phyloP scores from a whole-genome alignment of 2,888 invertebrate species.

The Epirrhoe tristata region DNA sequence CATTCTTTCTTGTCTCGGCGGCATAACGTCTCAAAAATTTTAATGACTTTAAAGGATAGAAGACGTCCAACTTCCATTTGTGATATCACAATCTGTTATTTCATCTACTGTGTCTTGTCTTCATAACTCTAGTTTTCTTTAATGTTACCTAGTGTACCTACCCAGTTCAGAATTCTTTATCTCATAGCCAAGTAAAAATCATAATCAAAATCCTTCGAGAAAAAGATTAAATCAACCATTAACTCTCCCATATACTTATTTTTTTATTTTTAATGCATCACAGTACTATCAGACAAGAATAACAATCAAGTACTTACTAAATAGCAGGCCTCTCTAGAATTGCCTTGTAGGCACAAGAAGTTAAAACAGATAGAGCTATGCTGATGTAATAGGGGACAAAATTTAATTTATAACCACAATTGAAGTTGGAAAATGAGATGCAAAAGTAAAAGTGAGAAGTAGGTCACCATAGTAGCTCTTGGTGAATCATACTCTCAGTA shows the following conservation, averaged over 20 bases:
- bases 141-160: background rate
- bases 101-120: slow-evolving; percentile 49
- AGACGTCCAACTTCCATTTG: slow-evolving; percentile 66
- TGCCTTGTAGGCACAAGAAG: no score
- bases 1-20: no score
- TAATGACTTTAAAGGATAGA: no score
- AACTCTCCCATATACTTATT: no score
- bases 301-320: no score
- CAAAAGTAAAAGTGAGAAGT: background rate
- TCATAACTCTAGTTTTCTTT: background rate
- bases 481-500: slow-evolving; percentile 14
- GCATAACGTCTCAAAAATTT: no score
- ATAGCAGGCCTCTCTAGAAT: no score
- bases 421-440: background rate
- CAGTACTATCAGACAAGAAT: no score
- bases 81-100: slow-evolving; percentile 60
- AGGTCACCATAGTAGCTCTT: background rate
- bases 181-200: no score
- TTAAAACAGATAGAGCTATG: background rate
- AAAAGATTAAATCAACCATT: no score
- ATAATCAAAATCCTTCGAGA: no score
- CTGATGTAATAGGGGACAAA: background rate
- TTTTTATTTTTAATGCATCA: no score
- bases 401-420: background rate
- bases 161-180: background rate